Percentiles rank a stretch among this genome's conserved stretches.
Conservation (phyloP, 2,113 vertebrate genomes). For the Urocitellus parryii region DNA sequence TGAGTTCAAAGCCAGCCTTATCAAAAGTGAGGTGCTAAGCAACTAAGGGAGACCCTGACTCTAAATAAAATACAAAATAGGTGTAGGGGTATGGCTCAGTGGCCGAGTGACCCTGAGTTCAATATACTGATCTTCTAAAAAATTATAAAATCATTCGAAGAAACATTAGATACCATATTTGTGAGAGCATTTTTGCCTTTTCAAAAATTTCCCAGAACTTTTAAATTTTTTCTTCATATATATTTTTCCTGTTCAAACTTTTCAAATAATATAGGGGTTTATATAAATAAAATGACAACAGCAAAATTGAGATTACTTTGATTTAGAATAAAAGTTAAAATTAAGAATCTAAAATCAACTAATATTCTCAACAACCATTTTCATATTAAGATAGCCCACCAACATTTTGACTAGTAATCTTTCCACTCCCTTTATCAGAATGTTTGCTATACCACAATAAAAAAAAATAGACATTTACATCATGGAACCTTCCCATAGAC, state of each 20-base stretch:
- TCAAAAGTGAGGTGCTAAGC: no score
- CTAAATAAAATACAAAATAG: no score
- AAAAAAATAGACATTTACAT: background rate
- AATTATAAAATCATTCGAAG: constrained; percentile 33
- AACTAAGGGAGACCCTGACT: no score
- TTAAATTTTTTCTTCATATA: background rate
- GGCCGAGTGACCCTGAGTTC: no score
- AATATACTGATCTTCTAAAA: background rate
- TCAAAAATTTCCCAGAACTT: background rate
- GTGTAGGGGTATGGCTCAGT: no score
- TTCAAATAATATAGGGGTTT: background rate
- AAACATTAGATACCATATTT: background rate
- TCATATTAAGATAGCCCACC: background rate
- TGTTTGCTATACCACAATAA: background rate
- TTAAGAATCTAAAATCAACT: constrained; percentile 10
- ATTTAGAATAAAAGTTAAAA: constrained; percentile 20
- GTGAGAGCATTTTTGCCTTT: background rate
- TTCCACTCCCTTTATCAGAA: background rate
- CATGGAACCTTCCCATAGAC: background rate
- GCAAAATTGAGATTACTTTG: constrained; percentile 1
- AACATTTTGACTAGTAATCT: background rate
- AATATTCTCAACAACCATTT: background rate
- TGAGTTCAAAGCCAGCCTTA: no score
- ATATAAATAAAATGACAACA: background rate
- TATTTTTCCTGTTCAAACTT: background rate